Base-by-base conservation (phyloP, 2,113 vertebrate species). In the Lagopus muta region DNA sequence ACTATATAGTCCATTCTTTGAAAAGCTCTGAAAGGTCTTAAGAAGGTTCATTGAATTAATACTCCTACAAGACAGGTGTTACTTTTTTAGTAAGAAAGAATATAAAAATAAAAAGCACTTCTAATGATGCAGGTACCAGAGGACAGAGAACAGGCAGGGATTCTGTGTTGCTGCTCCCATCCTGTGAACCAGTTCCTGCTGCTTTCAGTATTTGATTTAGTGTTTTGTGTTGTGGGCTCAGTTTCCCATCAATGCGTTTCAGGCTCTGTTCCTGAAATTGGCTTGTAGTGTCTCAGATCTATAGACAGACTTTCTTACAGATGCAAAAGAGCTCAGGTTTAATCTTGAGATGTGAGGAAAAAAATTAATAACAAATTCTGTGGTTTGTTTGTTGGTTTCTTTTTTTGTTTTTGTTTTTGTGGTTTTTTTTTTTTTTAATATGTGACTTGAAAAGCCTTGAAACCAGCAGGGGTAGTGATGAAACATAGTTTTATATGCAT, bases 61-160 rank as follows among this genome's bases (percentile, higher is more conserved):
- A 40, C 7, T 65, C 5, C 80, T 80, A 27, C 50, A 91, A 92
- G 47, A 36, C 43, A 67, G 38, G 11, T 80, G 72, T 88, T 89
- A 74, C 58, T 83, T 66, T 52, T 89, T 30, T 73, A 79, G 30
- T 40, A 81, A 43, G 18, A 16, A n/a, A 55, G 64, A 74, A 81
- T 34, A 12, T 91, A 48, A 91, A 89, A 91, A 77, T 36, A 45
- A 91, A 89, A 74, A 77, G 38, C 22, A 82, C 91, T 93, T 77
- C 48, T 80, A 69, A 38, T 82, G 62, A 48, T 1, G 0, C 6
- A 24, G 28, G 5, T 81, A 43, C 88, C 65, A 93, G 52, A 92
- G 48, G n/a, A 60, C 74, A 89, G 77, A 93, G 79, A 12, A 94
- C 74, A 96, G 84, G 18, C 48, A 61, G 87, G 76, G 57, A 89